Base-by-base conservation (phyloP, 2,113 vertebrate species). In the Pachycephala philippinensis region DNA sequence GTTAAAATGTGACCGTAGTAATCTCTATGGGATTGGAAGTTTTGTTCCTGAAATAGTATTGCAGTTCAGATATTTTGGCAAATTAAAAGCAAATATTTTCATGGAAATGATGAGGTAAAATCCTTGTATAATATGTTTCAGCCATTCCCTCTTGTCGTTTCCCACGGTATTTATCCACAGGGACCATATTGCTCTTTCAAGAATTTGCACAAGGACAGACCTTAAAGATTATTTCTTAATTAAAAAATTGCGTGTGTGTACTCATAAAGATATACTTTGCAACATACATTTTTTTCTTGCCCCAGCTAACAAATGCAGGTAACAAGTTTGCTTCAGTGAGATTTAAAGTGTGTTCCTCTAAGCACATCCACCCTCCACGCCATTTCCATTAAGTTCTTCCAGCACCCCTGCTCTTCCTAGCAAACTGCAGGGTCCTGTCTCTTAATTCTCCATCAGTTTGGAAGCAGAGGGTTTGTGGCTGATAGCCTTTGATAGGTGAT, bases 1-100 rank as follows among this genome's bases (percentile, higher is more conserved):
- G 39, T 80, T 92, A 75, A 89, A 89, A 87, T 57, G 52, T 81
- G 42, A 49, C 66, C 57, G 22, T 50, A 64, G 37, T 80, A 71
- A 89, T 91, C 40, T 78, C 37, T 37, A 2, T 64, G 44, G 35
- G 49, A 84, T 87, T 94, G 76, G 26, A 96, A 95, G 40, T 91
- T 95, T 91, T 93, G 42, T 82, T 96, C 42, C 63, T 93, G 68
- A 63, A 93, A 63, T 53, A 74, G 30, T 85, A 57, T n/a, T 85
- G 57, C 39, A 49, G 50, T 78, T 85, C 66, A 91, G 53, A 47
- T 93, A 92, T 80, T 94, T 65, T 83, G 31, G 22, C 22, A 95
- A 91, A 71, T 54, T 60, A 53, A 79, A 95, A 91, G 44, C 52
- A 78, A 90, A 64, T 86, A 80, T 89, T 95, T 96, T 91, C 66